phyloP scores from a whole-genome alignment of 2,888 invertebrate genomes.

The Punctoribates punctum region DNA sequence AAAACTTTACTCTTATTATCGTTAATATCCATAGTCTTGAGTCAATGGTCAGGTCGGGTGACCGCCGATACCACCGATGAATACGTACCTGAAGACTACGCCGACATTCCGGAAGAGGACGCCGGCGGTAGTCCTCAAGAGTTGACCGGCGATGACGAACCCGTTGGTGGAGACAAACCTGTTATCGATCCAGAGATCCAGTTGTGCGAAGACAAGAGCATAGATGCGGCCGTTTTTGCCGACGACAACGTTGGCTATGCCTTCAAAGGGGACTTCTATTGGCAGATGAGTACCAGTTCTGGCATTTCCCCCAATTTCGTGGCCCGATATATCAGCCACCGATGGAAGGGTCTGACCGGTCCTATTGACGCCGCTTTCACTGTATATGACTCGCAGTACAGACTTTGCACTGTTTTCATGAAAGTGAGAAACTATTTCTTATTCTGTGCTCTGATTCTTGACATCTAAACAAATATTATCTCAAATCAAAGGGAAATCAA shows the following conservation, averaged over 20 bases:
- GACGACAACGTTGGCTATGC: background rate
- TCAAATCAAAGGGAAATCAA: background rate
- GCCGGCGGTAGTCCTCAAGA: too few species aligned
- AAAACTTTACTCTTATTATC: too few species aligned
- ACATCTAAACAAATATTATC: background rate
- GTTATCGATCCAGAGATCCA: background rate
- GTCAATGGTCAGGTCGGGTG: too few species aligned
- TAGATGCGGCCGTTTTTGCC: constrained; percentile 1
- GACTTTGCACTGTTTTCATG: constrained; percentile 1
- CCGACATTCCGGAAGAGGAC: too few species aligned
- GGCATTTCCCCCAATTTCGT: background rate
- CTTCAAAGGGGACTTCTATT: background rate
- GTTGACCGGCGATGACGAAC: too few species aligned
- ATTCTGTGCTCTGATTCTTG: background rate
- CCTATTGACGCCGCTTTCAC: constrained; percentile 14
- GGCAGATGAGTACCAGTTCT: background rate
- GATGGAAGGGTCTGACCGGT: background rate
- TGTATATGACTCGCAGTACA: background rate
- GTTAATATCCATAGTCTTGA: too few species aligned
- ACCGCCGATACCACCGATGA: too few species aligned
- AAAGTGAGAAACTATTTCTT: background rate
- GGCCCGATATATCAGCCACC: background rate
- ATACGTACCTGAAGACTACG: too few species aligned
- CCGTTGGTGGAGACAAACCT: too few species aligned
- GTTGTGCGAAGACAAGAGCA: background rate